These are phyloP conservation scores for Agrochola litura DNA, from an alignment of 2,888 invertebrate genomes.

Conservation along the genomic window DNA sequence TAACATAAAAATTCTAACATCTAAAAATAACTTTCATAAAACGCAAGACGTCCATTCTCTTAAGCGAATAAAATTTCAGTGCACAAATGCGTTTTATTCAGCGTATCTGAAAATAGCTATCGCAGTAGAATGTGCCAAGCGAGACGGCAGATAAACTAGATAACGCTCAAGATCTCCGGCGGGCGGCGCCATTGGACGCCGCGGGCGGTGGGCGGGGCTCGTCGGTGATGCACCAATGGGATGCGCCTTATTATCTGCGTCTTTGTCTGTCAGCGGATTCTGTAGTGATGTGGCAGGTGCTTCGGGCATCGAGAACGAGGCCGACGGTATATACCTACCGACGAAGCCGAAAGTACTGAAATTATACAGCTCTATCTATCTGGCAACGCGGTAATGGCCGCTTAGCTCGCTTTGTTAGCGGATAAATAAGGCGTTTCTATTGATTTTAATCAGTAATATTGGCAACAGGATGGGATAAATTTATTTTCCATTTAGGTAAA, in stretches of 20 bases:
- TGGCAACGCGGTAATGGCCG: constrained; percentile 31
- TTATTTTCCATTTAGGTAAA: constrained; percentile 9
- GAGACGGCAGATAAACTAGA: constrained; percentile 90
- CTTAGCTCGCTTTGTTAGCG: constrained; percentile 4
- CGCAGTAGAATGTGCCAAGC: constrained; percentile 80
- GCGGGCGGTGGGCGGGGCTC: constrained; percentile 85
- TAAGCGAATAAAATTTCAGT: constrained; percentile 60
- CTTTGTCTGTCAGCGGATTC: constrained; percentile 90
- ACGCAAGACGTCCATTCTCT: constrained; percentile 51
- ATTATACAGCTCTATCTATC: constrained; percentile 20
- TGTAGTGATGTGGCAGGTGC: constrained; percentile 80
- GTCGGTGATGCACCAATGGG: constrained; percentile 91
- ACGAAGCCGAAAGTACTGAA: constrained; percentile 44
- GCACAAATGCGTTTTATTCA: constrained; percentile 63
- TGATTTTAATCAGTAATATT: constrained; percentile 4
- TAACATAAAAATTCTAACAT: not conserved
- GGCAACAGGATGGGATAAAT: constrained; percentile 11
- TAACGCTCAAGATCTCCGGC: constrained; percentile 91
- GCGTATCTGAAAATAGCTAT: constrained; percentile 83
- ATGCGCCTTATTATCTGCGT: constrained; percentile 89
- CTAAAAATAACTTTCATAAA: constrained; percentile 19
- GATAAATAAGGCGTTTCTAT: not conserved
- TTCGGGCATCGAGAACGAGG: constrained; percentile 64
- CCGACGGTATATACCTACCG: constrained; percentile 50
- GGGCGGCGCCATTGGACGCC: constrained; percentile 83